These are phyloP conservation scores for Heliothis peltigera DNA, from an alignment of 2,888 invertebrate genomes.

Conservation along the genomic window DNA sequence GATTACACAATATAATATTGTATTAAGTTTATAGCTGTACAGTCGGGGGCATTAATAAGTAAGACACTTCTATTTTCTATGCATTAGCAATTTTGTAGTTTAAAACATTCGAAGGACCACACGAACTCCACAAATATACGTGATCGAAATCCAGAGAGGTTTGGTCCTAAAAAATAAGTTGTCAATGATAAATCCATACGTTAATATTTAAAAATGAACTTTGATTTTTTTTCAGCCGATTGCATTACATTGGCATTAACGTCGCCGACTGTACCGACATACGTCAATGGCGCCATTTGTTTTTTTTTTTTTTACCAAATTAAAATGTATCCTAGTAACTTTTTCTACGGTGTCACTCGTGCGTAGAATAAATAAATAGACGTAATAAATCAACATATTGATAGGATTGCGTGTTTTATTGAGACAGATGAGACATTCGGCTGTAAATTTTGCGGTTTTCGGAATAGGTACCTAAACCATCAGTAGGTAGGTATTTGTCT, in stretches of 20 bases:
- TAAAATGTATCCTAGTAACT: conserved; percentile 12
- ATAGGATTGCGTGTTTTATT: background rate
- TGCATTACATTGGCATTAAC: too few species aligned
- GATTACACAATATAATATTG: background rate
- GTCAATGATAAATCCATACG: too few species aligned
- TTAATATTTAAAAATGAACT: too few species aligned
- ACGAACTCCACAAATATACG: too few species aligned
- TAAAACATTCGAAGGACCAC: too few species aligned
- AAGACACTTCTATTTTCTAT: too few species aligned
- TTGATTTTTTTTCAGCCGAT: too few species aligned
- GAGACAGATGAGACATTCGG: background rate
- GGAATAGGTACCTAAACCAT: background rate
- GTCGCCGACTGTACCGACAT: background rate
- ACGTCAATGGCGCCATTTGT: conserved; percentile 17
- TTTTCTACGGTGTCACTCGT: conserved; percentile 26
- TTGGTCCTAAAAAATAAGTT: too few species aligned
- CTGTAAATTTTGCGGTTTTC: background rate
- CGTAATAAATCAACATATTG: background rate
- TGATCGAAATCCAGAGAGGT: too few species aligned
- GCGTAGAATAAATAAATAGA: conserved; percentile 27
- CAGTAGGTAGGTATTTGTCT: background rate
- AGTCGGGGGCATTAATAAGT: too few species aligned
- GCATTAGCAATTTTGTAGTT: too few species aligned
- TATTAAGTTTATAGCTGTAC: too few species aligned
- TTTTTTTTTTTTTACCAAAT: conserved; percentile 27